Conservation (phyloP, 2,888 invertebrate genomes). For the Drosophila monieri region DNA sequence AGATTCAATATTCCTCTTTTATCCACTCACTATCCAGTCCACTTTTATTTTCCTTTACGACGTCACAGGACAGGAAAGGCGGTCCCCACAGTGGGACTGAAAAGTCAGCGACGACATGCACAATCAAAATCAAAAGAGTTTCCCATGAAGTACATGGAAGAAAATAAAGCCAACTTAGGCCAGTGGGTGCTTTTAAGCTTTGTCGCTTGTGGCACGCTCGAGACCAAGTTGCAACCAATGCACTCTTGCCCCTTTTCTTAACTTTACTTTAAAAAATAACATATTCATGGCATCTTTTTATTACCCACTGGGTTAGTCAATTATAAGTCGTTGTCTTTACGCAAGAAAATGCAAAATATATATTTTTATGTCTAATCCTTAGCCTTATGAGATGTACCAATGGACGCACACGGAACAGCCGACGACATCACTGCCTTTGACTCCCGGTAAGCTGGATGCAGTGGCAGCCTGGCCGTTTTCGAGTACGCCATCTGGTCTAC, state of each 20-base stretch:
- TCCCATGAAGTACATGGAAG: slow-evolving; percentile 10
- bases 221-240: slow-evolving; percentile 44
- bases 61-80: slow-evolving; percentile 13
- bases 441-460: slow-evolving; percentile 90
- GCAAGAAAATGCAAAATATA: not conserved
- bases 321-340: too few species aligned
- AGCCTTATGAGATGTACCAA: slow-evolving; percentile 96
- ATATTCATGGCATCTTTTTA: not conserved
- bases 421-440: slow-evolving; percentile 88
- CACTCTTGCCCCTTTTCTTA: slow-evolving; percentile 56
- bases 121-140: slow-evolving; percentile 45
- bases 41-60: not conserved
- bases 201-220: slow-evolving; percentile 45
- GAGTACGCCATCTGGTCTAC: slow-evolving; percentile 62
- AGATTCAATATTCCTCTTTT: not conserved
- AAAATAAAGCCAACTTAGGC: slow-evolving; percentile 20
- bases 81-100: slow-evolving; percentile 34
- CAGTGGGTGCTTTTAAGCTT: slow-evolving; percentile 40
- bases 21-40: not conserved
- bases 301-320: not conserved
- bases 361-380: not conserved
- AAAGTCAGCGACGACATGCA: slow-evolving; percentile 29
- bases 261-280: not conserved
- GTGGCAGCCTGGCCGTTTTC: slow-evolving; percentile 89
- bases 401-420: slow-evolving; percentile 93